A percentile compares a stretch with the other conserved stretches of the same genome.
Evolutionary conservation across 2,113 vertebrate species (phyloP).

Genomic region (Lutjanus erythropterus): DNA sequence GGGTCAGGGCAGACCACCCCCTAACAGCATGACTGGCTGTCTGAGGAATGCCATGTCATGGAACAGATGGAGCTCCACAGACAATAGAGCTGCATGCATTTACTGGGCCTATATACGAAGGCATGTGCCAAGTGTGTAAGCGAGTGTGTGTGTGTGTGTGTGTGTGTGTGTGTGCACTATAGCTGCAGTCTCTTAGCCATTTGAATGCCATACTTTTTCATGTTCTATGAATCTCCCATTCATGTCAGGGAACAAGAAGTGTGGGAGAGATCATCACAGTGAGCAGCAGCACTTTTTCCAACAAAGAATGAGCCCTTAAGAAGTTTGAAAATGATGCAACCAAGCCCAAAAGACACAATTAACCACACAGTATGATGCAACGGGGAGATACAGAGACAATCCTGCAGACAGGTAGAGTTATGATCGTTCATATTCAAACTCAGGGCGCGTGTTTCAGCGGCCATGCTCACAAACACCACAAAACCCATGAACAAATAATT

Average conservation of each 20-base stretch:
- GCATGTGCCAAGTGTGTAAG: constrained; percentile 56
- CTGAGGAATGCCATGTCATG: constrained; percentile 76
- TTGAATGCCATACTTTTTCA: not conserved
- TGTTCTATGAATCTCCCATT: not conserved
- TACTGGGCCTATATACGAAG: constrained; percentile 34
- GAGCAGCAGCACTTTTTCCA: not conserved
- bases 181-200: not conserved
- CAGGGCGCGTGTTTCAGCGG: constrained; percentile 57
- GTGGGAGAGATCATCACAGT: not conserved
- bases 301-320: constrained; percentile 4
- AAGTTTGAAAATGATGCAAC: constrained; percentile 35
- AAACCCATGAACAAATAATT: constrained; percentile 8
- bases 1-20: constrained; percentile 57
- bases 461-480: not conserved
- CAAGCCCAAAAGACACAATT: constrained; percentile 2
- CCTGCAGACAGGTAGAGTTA: constrained; percentile 27
- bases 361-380: constrained; percentile 18
- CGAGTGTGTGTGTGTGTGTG: constrained; percentile 34
- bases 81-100: constrained; percentile 66
- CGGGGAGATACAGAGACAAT: not conserved
- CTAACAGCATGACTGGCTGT: constrained; percentile 68
- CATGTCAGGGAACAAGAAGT: not conserved
- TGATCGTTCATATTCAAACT: constrained; percentile 59
- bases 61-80: constrained; percentile 75
- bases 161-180: constrained; percentile 6